Conservation (phyloP, 2,797 vertebrate genomes). For the Bryconaethiops microstoma region DNA sequence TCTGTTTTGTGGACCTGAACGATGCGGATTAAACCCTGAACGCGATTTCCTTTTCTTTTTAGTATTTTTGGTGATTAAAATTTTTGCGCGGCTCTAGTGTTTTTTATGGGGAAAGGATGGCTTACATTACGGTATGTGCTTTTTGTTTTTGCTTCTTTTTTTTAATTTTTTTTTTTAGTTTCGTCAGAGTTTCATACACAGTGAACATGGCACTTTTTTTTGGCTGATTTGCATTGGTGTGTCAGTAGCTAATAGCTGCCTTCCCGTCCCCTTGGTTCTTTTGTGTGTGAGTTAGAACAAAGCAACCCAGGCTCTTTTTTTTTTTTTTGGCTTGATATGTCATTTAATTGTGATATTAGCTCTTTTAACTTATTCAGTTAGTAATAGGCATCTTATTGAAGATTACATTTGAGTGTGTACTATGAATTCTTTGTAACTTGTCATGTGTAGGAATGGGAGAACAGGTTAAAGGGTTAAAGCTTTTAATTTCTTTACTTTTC, state of each 20-base stretch:
- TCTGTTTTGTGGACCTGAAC: conserved; percentile 8
- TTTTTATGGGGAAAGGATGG: conserved; percentile 69
- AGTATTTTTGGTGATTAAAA: conserved; percentile 30
- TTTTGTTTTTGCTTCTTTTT: neutral
- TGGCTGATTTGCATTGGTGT: neutral
- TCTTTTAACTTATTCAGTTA: too few relatives aligned
- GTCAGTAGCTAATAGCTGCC: neutral
- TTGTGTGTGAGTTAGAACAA: conserved; percentile 36
- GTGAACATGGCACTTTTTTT: neutral
- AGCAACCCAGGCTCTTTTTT: neutral
- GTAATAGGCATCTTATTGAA: neutral
- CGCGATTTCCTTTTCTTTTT: neutral
- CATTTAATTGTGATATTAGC: too few relatives aligned
- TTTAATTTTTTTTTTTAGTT: too few relatives aligned
- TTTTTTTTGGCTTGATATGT: too few relatives aligned
- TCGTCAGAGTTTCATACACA: neutral
- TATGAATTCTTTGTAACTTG: too few relatives aligned
- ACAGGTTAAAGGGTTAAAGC: neutral
- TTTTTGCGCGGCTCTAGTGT: conserved; percentile 30
- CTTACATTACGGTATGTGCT: conserved; percentile 63
- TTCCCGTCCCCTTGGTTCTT: conserved; percentile 41
- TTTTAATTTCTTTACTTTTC: neutral
- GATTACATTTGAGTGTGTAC: neutral
- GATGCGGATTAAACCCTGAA: conserved; percentile 65
- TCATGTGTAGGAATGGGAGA: neutral